Percentiles rank a stretch among this genome's conserved stretches.
Conservation (phyloP, 1,140 invertebrate genomes). For the Lycorma delicatula region DNA sequence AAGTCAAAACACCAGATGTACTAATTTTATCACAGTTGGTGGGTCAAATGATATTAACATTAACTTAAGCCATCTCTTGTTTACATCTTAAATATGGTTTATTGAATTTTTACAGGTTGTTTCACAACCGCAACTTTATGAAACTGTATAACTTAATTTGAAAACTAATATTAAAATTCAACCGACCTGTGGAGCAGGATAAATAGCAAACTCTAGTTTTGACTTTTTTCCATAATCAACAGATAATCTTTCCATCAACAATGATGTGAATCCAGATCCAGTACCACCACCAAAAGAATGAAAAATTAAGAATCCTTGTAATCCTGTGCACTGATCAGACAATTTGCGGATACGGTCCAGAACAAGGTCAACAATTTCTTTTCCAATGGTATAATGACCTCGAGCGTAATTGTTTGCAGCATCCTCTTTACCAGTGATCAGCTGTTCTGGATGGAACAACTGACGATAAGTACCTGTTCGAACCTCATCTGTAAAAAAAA, state of each 20-base stretch:
- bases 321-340: slow-evolving; percentile 55
- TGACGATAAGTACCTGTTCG: slow-evolving; percentile 48
- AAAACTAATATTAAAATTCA: too few relatives aligned
- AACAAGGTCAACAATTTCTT: slow-evolving; percentile 55
- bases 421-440: slow-evolving; percentile 59
- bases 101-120: too few relatives aligned
- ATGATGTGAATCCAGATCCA: slow-evolving; percentile 57
- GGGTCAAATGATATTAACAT: too few relatives aligned
- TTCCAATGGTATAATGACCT: slow-evolving; percentile 63
- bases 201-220: slow-evolving; percentile 59
- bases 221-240: slow-evolving; percentile 59
- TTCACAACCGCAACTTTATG: too few relatives aligned
- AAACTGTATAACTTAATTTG: too few relatives aligned
- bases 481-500: slow-evolving; percentile 43
- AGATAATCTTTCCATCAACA: slow-evolving; percentile 56
- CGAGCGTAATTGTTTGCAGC: slow-evolving; percentile 73
- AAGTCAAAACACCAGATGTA: too few relatives aligned
- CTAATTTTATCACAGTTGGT: too few relatives aligned
- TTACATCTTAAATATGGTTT: too few relatives aligned
- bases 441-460: slow-evolving; percentile 52
- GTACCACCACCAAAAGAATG: slow-evolving; percentile 71
- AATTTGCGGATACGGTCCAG: slow-evolving; percentile 48
- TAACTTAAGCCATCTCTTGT: too few relatives aligned
- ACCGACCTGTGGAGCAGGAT: slow-evolving; percentile 58
- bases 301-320: slow-evolving; percentile 62